A percentile compares a stretch with the other conserved stretches of the same genome.
phyloP scores from a whole-genome alignment of 2,888 invertebrate species.

The Hypomecis atomaria region DNA sequence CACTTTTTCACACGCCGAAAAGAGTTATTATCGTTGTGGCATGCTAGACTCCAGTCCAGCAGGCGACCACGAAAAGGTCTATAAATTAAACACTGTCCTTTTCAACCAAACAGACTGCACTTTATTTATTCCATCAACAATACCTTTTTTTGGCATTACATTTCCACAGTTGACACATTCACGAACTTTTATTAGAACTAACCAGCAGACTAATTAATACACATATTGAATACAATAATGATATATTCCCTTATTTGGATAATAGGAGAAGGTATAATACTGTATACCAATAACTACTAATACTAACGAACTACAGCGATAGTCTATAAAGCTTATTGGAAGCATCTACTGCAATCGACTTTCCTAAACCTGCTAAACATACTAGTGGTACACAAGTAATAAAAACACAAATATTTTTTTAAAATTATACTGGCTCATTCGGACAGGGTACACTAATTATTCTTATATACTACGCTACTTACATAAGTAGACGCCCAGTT shows the following conservation, averaged over 20 bases:
- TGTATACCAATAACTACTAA: conserved; percentile 58
- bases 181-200: conserved; percentile 21
- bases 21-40: too few species aligned
- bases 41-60: too few species aligned
- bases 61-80: too few species aligned
- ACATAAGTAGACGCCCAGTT: too few species aligned
- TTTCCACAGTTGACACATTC: conserved; percentile 27
- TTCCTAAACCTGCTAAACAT: conserved; percentile 4
- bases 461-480: too few species aligned
- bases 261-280: conserved; percentile 72
- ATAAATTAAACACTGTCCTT: background rate
- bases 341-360: conserved; percentile 59
- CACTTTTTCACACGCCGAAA: too few species aligned
- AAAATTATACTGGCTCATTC: too few species aligned
- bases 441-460: too few species aligned
- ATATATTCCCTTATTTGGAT: conserved; percentile 34
- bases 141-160: conserved; percentile 34
- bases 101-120: conserved; percentile 37
- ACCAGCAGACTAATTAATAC: conserved; percentile 27
- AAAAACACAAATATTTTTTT: too few species aligned
- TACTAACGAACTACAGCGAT: conserved; percentile 45
- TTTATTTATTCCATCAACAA: conserved; percentile 37
- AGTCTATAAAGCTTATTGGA: conserved; percentile 69
- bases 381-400: background rate
- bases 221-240: conserved; percentile 31